Evolutionary conservation across 2,797 vertebrate genomes (phyloP), one percentile per base, ranked within the genome.

Genomic region (Acridotheres tristis): DNA sequence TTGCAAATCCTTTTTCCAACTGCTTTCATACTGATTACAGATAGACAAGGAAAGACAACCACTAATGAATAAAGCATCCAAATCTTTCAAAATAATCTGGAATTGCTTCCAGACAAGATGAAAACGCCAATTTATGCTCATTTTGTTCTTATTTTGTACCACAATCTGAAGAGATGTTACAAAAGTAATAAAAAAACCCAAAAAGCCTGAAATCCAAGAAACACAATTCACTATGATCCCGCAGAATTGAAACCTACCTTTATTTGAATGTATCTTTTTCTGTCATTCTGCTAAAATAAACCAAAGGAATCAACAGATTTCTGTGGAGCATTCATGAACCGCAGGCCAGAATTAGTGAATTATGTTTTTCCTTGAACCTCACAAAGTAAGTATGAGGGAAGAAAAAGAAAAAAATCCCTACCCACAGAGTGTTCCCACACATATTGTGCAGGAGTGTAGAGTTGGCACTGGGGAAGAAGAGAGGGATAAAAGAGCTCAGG

Each of bases 371-470:
- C 63, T 89, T 55, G 27, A 76, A 54, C 12, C 40, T 38, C 42
- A 55, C 48, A n/a, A 66, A 62, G 40, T 10, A 43, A 51, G 20
- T 0, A 0, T 3, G 7, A 83, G 50, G 53, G 79, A 45, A 5
- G 15, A 14, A 34, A 27, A 22, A 65, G 58, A 13, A 54, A 72
- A 53, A 47, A 32, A 66, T 25, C 22, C 22, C 51, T 17, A 10
- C 19, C 27, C 47, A 63, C 26, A 20, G 4, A 7, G 12, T 15
- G 19, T 7, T 72, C 51, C 38, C 55, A 50, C 21, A 25, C 0
- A 1, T 40, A 58, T 10, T 5, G 17, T n/a, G 29, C 36, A 81
- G 19, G 27, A 73, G 36, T 5, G 13, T 22, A 0, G 0, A 25
- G 25, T 6, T 36, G 62, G 66, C 17, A 5, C 14, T 47, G 62